Base-by-base conservation (phyloP, 2,113 vertebrate species). In the Indicator indicator region DNA sequence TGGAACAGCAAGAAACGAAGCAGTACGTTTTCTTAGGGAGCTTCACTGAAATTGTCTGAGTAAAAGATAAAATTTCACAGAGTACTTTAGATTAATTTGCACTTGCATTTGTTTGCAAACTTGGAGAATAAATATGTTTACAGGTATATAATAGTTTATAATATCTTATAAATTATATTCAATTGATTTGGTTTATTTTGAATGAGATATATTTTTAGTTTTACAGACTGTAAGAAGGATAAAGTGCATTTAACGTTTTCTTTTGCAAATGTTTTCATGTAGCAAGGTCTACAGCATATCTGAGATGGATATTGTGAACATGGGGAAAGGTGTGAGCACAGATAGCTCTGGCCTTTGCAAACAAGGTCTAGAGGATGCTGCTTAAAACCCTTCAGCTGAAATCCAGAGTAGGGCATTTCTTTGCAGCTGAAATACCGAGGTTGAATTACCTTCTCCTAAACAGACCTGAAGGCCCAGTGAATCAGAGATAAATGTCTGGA, bases 51-150 rank as follows among this genome's bases (percentile, higher is more conserved):
- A 96, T 88, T 92, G 59, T 84, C 95, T 96, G 91, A 97, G 83
- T 95, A 92, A 96, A 95, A 96, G 96, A 83, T 68, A 95, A 95
- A 94, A 93, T 90, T 95, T 96, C 83, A 94, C 88, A 77, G 85
- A 89, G 60, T 96, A 72, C 81, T 94, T 92, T 67, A 92, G 93
- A 92, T 91, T 95, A 96, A 96, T 96, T 96, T 96, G 68, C 77
- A 96, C 83, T 96, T 96, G 55, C 7, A 94, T 95, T 94, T 96
- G 95, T 95, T 97, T 97, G 93, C 96, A 50, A 96, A 50, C 81
- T 96, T 94, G 81, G 94, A 96, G 87, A 96, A 93, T 91, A 95
- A 96, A 91, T 94, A 90, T 91, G 64, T 59, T 94, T 94, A 76
- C 83, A 88, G 94, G 70, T 94, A 90, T 79, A 71, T 97, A 93